Conservation (phyloP, 2,113 vertebrate species). For the Cromileptes altivelis region DNA sequence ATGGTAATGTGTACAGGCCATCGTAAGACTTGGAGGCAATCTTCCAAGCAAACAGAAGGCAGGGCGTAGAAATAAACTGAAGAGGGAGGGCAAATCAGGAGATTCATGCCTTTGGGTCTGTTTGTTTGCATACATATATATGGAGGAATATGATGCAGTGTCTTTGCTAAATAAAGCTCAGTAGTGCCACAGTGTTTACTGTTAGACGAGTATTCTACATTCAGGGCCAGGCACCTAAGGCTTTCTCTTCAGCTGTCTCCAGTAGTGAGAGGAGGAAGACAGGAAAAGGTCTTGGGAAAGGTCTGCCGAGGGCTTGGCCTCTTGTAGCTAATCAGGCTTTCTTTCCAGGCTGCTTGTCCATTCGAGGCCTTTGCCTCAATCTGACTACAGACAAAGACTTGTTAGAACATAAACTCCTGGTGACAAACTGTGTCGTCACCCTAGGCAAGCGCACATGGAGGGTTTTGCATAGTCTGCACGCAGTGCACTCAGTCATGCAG, state of each 20-base stretch:
- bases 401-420: conserved; percentile 45
- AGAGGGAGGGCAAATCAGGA: conserved; percentile 30
- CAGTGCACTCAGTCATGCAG: conserved; percentile 35
- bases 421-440: conserved; percentile 53
- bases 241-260: conserved; percentile 49
- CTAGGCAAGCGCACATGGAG: conserved; percentile 4
- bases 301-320: conserved; percentile 59
- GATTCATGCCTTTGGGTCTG: conserved; percentile 25
- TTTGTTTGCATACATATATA: conserved; percentile 30
- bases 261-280: conserved; percentile 28
- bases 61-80: conserved; percentile 37
- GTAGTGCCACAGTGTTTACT: conserved; percentile 15
- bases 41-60: conserved; percentile 48
- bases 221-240: conserved; percentile 25
- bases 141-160: neutral
- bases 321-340: conserved; percentile 62
- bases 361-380: conserved; percentile 50
- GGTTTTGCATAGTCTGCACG: conserved; percentile 12
- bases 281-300: conserved; percentile 60
- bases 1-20: conserved; percentile 42
- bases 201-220: conserved; percentile 35
- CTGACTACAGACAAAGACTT: conserved; percentile 52
- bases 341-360: conserved; percentile 56
- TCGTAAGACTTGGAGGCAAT: conserved; percentile 46
- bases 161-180: conserved; percentile 44